Conservation (phyloP, 2,113 vertebrate species). For the Bujurquina vittata region DNA sequence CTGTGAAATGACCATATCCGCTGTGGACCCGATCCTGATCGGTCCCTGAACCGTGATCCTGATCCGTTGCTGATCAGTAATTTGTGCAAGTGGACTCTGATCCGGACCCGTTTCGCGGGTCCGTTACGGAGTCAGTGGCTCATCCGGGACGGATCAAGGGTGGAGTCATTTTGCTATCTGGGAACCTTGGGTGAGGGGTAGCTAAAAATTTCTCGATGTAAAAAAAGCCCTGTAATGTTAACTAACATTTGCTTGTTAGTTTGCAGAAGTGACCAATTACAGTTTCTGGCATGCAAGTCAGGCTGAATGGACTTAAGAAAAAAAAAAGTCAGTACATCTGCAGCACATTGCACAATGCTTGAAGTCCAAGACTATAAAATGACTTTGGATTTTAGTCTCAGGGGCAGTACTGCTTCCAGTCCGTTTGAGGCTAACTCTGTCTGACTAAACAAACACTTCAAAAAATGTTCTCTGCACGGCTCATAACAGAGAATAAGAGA, state of each 20-base stretch:
- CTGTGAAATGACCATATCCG: no score
- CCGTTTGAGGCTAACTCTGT: slow-evolving; percentile 5
- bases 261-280: background rate
- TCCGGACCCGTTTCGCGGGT: no score
- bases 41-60: no score
- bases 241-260: background rate
- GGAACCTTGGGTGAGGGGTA: no score
- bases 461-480: slow-evolving; percentile 8
- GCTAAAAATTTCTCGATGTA: no score
- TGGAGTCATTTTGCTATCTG: no score
- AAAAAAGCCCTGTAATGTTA: background rate
- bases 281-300: background rate
- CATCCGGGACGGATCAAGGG: no score
- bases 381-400: slow-evolving; percentile 25
- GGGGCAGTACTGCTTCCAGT: slow-evolving; percentile 24
- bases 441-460: slow-evolving; percentile 12
- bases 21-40: no score
- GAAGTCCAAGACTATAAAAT: slow-evolving; percentile 24
- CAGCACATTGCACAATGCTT: slow-evolving; percentile 31
- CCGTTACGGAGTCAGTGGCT: no score
- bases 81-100: no score
- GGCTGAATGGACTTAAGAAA: background rate
- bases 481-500: background rate
- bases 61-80: no score
- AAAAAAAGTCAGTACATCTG: background rate